A percentile compares a stretch with the other conserved stretches of the same genome.
These are phyloP conservation scores for Schizothorax lantsangensis DNA, from an alignment of 2,797 vertebrate genomes.

Conservation along the genomic window DNA sequence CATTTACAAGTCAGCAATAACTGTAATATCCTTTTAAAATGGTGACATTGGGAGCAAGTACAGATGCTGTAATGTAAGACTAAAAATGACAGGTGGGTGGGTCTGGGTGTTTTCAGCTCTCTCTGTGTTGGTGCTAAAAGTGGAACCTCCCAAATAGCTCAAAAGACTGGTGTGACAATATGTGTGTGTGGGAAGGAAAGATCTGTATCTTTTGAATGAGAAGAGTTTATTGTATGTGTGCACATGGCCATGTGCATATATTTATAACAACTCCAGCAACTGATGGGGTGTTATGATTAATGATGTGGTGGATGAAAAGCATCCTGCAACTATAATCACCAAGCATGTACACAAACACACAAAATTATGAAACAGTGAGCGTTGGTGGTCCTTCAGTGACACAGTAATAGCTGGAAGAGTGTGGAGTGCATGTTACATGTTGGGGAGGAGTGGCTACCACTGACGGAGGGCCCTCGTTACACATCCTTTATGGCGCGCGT, in stretches of 20 bases:
- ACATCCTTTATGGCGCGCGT: conserved; percentile 71
- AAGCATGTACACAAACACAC: conserved; percentile 46
- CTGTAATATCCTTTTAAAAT: background rate
- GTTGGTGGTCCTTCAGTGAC: conserved; percentile 63
- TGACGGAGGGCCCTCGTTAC: conserved; percentile 71
- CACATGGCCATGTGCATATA: conserved; percentile 52
- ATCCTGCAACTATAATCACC: conserved; percentile 54
- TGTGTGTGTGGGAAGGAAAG: background rate
- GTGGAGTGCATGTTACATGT: conserved; percentile 33
- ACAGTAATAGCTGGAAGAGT: conserved; percentile 53
- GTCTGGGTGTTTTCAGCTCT: conserved; percentile 38
- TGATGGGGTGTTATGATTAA: conserved; percentile 69
- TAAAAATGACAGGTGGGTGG: conserved; percentile 41
- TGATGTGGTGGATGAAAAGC: conserved; percentile 59
- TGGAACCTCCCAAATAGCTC: conserved; percentile 44
- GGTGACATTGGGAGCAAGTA: background rate
- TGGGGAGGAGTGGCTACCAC: conserved; percentile 46
- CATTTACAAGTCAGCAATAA: background rate
- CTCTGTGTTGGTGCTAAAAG: conserved; percentile 31
- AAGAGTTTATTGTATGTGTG: conserved; percentile 28
- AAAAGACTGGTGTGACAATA: conserved; percentile 24
- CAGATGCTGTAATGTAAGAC: conserved; percentile 47
- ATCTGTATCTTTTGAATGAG: conserved; percentile 20
- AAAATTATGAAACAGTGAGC: conserved; percentile 47
- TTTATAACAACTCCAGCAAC: conserved; percentile 70